These are phyloP conservation scores for Corynorhinus townsendii DNA, from an alignment of 2,113 vertebrate species.

Conservation along the genomic window DNA sequence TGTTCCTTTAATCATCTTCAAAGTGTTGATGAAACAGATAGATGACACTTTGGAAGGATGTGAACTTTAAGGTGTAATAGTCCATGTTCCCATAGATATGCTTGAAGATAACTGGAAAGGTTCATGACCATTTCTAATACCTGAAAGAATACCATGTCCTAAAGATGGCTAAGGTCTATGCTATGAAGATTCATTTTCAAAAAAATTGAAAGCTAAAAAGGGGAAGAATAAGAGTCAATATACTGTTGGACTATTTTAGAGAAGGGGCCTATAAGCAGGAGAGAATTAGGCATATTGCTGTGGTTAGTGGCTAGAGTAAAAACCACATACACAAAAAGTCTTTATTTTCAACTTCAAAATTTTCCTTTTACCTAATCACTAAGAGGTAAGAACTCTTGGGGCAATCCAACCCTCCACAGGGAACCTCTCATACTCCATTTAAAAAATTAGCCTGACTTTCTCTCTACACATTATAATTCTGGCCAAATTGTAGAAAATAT, in stretches of 20 bases:
- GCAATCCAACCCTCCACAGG: neutral
- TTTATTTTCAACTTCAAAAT: neutral
- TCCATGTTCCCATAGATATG: neutral
- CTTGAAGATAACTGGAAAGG: neutral
- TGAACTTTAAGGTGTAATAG: neutral
- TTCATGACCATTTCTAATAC: neutral
- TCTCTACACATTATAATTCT: neutral
- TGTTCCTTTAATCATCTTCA: neutral
- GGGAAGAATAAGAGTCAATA: neutral
- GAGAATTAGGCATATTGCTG: neutral
- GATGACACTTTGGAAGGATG: neutral
- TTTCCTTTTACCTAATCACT: neutral
- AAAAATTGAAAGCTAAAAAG: neutral
- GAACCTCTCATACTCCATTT: neutral
- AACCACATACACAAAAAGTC: neutral
- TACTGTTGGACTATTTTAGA: neutral
- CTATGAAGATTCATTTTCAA: neutral
- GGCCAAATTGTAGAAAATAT: conserved; percentile 24
- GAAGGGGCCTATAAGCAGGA: neutral
- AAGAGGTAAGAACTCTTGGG: neutral
- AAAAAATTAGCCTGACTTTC: neutral
- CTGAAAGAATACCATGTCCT: neutral
- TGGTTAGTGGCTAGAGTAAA: neutral
- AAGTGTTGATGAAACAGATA: neutral
- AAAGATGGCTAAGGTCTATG: neutral